Evolutionary conservation across 1,140 invertebrate species (phyloP), one percentile per base, ranked within the genome.

Genomic region (Cydia pomonella): DNA sequence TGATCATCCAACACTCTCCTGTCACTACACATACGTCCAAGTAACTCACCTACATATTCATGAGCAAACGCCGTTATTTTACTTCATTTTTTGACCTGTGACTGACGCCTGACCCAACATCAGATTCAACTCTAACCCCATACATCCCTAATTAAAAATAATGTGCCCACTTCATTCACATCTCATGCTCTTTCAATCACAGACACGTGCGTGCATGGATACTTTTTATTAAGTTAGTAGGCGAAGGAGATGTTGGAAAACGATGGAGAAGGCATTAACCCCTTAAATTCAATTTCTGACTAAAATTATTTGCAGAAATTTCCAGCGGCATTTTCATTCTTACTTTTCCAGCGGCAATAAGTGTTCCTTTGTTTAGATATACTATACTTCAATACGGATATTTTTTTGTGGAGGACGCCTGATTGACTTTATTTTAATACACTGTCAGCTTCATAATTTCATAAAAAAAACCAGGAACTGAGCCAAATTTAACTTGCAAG

Each of bases 171-270:
- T 72, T 74, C 77, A 78, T 78, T 78, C 77, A 78, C 72, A 72
- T 72, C 62, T 75, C 74, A 12, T 38, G 29, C 59, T 41, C 76
- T 53, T 77, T 77, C 76, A 72, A 77, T 75, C 74, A 75, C 25
- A 75, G 74, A 66, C 76, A 78, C 77, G 75, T 75, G 72, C 62
- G 64, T 72, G 44, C 47, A 74, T 74, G 76, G 73, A 77, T 77
- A 74, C 75, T 81, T 86, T 84, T 86, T 87, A 87, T 88, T 86
- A 86, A 88, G 84, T 85, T 86, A 86, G 79, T 81, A 81, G 77
- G 77, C 77, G 79, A 66, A 78, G 27, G 0, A 76, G 76, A 53
- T 53, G 41, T 4, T 25, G 50, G 29, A 73, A 66, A n/a, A 69
- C 9, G 33, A 33, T 69, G 29, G 64, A 69, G 29, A 41, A 38